Evolutionary conservation across 2,113 vertebrate genomes (phyloP), one percentile per base, ranked within the genome.

Genomic region (Puntigrus tetrazona): DNA sequence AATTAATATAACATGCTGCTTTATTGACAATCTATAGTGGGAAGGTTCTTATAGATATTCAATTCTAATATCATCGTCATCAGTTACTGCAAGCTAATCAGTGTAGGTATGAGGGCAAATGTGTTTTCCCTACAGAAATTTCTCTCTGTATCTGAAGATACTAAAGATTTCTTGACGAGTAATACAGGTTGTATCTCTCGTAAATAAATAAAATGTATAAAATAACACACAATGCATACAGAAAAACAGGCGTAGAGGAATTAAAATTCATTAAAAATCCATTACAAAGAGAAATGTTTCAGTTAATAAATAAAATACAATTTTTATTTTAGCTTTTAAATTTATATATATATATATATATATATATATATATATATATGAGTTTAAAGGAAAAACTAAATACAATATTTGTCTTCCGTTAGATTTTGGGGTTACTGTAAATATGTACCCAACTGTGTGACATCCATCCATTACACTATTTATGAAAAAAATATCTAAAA

Each of bases 1-100:
- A 83, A 90, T 89, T 88, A 86, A 88, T 84, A 78, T 74, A 20
- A 72, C 78, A 78, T 61, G 55, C 80, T 81, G 43, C 52, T 27
- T 9, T 67, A 79, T 63, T 82, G 83, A 78, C 59, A 69, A 85
- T 65, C 85, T 20, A 78, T 85, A 77, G 8, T 50, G 31, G 43
- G 59, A 34, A 79, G 45, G 31, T 67, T 69, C 27, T 69, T 82
- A 22, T 74, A 80, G 47, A 29, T 13, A 82, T 79, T 78, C 87
- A 82, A 88, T 88, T 25, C 52, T 45, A 63, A 88, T 88, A 85
- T 84, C 74, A 85, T 82, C 47, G 38, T 18, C 75, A 43, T 67
- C 27, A 38, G 4, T n/a, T 43, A 27, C 41, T 57, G 69, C 45
- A 61, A 47, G 36, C 50, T 52, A 67, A 80, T 80, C 59, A 29